These are phyloP conservation scores for Ophraella communa DNA, from an alignment of 2,888 invertebrate genomes.

Conservation along the genomic window DNA sequence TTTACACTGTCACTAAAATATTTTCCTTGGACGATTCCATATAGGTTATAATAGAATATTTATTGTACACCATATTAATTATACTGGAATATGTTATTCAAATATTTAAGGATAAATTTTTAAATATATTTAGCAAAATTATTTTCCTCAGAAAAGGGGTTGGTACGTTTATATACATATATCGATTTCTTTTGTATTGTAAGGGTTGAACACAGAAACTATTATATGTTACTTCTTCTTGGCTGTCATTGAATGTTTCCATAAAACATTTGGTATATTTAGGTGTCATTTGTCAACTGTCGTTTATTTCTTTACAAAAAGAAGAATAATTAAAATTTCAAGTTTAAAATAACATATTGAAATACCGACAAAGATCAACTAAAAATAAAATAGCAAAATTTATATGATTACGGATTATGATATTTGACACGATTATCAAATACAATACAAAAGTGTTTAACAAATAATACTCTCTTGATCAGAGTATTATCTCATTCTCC, in stretches of 20 bases:
- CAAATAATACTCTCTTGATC: no score
- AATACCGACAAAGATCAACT: no score
- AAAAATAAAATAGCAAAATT: no score
- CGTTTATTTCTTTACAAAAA: neutral
- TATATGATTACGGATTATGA: no score
- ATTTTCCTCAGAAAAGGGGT: neutral
- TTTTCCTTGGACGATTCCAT: conserved; percentile 6
- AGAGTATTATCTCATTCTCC: no score
- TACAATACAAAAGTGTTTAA: no score
- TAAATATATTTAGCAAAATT: neutral
- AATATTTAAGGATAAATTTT: neutral
- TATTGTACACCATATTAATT: conserved; percentile 5
- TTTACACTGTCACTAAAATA: conserved; percentile 25
- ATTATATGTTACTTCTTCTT: neutral
- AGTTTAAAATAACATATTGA: no score
- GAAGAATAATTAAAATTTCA: no score
- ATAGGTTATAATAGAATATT: conserved; percentile 8
- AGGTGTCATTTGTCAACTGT: neutral
- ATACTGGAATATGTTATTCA: neutral
- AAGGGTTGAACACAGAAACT: conserved; percentile 1
- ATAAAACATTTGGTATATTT: neutral
- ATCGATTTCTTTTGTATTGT: conserved; percentile 10
- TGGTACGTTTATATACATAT: conserved; percentile 7
- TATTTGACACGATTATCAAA: no score
- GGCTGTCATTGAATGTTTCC: neutral